Base-by-base conservation (phyloP, 2,113 vertebrate species). In the Platycercus adscitus region DNA sequence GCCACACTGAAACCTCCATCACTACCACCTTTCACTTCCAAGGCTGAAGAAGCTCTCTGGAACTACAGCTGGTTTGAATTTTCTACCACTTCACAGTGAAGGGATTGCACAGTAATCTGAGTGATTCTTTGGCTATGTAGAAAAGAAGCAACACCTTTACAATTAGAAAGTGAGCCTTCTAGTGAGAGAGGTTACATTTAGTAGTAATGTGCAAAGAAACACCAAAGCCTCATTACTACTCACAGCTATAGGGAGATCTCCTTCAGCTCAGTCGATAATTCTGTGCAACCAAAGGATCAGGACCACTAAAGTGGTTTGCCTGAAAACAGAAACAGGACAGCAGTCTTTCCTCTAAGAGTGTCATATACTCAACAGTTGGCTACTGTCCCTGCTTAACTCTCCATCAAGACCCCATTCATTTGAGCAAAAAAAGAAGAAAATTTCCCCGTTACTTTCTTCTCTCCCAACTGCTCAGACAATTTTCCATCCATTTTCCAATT, bases 151-250 rank as follows among this genome's bases (percentile, higher is more conserved):
- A 85, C 86, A 91, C 41, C 66, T 76, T 80, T 64, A 61, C 39
- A 91, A 94, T 65, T 73, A 81, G 90, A 84, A 87, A 80, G 79
- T 55, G 70, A 95, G 37, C 29, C 41, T 86, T 89, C 81, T 26
- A 46, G 56, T 41, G 83, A 87, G 61, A 81, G 47, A 69, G 86
- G 65, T 87, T 88, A 72, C 24, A 7, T 81, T 76, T n/a, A 29
- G 44, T 3, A 72, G 63, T 13, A 41, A 76, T 25, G 73, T 72
- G 70, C 44, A 80, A 81, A 87, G 91, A 96, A 84, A 92, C 52
- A 63, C 65, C 91, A 89, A 91, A 87, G 61, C 46, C 86, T 93
- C 66, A 89, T 81, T 96, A 92, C 66, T 82, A 46, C 70, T 96
- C 75, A 65, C 73, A 89, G 81, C 52, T 91, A 70, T 6, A 87